Evolutionary conservation across 2,888 invertebrate species (phyloP).

Genomic region (Cacoxenus indagator): DNA sequence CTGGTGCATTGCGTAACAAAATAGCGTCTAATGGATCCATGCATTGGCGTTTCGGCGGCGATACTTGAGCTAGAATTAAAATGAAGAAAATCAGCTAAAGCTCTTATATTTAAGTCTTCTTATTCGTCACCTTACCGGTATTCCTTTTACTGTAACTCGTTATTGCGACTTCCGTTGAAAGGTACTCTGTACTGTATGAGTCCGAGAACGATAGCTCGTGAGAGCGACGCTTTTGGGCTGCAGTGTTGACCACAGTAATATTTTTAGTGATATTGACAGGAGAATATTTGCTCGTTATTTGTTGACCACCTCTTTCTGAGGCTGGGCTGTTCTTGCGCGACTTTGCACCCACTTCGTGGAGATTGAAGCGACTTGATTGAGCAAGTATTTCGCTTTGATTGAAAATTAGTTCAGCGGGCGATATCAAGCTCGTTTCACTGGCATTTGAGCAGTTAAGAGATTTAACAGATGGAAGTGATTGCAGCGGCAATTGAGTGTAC

Average conservation of each 20-base stretch:
- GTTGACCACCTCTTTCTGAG: background rate
- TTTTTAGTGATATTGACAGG: background rate
- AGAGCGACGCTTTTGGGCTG: constrained; percentile 48
- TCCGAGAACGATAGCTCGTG: constrained; percentile 56
- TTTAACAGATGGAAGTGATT: constrained; percentile 19
- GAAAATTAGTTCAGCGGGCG: constrained; percentile 60
- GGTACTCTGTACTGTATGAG: constrained; percentile 49
- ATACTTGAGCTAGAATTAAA: constrained; percentile 40
- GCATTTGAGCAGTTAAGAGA: constrained; percentile 49
- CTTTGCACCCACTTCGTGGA: constrained; percentile 64
- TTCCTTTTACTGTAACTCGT: background rate
- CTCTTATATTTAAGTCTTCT: too few relatives aligned
- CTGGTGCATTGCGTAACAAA: constrained; percentile 35
- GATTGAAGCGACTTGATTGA: constrained; percentile 70
- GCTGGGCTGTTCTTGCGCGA: constrained; percentile 42
- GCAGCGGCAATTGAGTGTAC: constrained; percentile 14
- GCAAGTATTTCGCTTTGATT: constrained; percentile 70
- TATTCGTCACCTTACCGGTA: too few relatives aligned
- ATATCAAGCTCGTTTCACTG: constrained; percentile 55
- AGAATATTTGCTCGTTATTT: background rate
- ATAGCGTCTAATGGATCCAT: constrained; percentile 44
- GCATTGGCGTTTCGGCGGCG: constrained; percentile 67
- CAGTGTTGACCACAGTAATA: background rate
- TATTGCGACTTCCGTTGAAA: constrained; percentile 13
- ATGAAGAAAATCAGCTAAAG: too few relatives aligned